Base-by-base conservation (phyloP, 2,888 invertebrate genomes). In the Balanococcus diminutus region DNA sequence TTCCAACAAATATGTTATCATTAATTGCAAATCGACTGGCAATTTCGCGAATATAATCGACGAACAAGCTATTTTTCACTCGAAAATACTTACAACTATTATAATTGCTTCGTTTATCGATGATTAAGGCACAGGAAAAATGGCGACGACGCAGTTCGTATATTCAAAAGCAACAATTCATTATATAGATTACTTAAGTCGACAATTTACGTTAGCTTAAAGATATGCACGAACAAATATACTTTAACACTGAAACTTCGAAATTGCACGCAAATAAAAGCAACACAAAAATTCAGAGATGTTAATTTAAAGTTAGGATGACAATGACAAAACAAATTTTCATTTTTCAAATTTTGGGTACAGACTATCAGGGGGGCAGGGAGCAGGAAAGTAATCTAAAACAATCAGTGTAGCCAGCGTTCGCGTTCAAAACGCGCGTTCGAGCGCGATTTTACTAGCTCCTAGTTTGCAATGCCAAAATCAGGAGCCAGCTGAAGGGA, bases 321-420 rank as follows among this genome's bases (percentile, higher is more conserved):
- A n/a, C n/a, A 75, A 79, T 79, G 75, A 79, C 75, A 79, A 79
- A 79, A 36, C 75, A 79, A 79, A 79, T 79, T 79, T 79, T n/a
- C n/a, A n/a, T n/a, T n/a, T n/a, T n/a, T n/a, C n/a, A n/a, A n/a
- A n/a, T n/a, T n/a, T n/a, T n/a, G n/a, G 36, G 75, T 56, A 56
- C 56, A 56, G n/a, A n/a, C n/a, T n/a, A n/a, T n/a, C n/a, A n/a
- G n/a, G 19, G 56, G 56, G 16, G 51, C 16, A 51, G n/a, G 14
- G 51, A 36, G 19, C 36, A 79, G 25, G 5, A 22, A 36, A 36
- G 36, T 36, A 72, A 79, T 36, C 19, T 36, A 19, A 79, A 4
- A 22, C 22, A 61, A 61, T 4, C 61, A 61, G 61, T 61, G 61
- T 61, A 3, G 22, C 61, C 61, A 16, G 61, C n/a, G n/a, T n/a